Evolutionary conservation across 2,888 invertebrate species (phyloP), one percentile per base, ranked within the genome.

Genomic region (Eueremaeus valkanovi): DNA sequence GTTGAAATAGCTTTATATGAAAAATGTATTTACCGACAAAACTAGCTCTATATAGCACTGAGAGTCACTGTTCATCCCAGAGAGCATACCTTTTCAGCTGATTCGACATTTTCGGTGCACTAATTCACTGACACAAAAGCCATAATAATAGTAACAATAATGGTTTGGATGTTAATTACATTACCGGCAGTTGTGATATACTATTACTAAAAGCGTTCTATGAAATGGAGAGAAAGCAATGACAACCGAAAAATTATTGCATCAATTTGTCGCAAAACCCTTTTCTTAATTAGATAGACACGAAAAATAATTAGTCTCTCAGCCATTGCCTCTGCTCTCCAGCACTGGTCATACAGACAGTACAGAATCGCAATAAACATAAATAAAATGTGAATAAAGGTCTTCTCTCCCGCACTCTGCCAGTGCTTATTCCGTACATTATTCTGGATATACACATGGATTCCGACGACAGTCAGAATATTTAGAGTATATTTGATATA

Each of bases 191-290:
- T 66, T 70, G 70, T 70, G 70, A 70, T 70, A 40, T 70, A 70
- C 70, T 21, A 45, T 45, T 70, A 45, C 70, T 70, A 18, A 42
- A 58, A 66, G 66, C 66, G 66, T 66, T 66, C 36, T 36, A 40
- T 66, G 36, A 31, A 24, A 58, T 31, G 24, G 11, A 27, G 58
- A 9, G 11, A 36, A 40, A 58, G 58, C 1, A 58, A 33, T 70
- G 70, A 70, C 42, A 70, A 27, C 29, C 45, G 1, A 68, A 73
- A 36, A 73, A 55, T 73, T 73, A 73, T 73, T 73, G 73, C 73
- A 27, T 29, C 31, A 29, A 55, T 73, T 66, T 49, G 73, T 40
- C 73, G 31, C 73, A 29, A 73, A 73, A 66, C 70, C 70, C 70
- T 70, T 70, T 70, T 45, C 70, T 70, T 70, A 70, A 70, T 70